phyloP scores from a whole-genome alignment of 1,140 invertebrate genomes.

The Polypedilum vanderplanki region DNA sequence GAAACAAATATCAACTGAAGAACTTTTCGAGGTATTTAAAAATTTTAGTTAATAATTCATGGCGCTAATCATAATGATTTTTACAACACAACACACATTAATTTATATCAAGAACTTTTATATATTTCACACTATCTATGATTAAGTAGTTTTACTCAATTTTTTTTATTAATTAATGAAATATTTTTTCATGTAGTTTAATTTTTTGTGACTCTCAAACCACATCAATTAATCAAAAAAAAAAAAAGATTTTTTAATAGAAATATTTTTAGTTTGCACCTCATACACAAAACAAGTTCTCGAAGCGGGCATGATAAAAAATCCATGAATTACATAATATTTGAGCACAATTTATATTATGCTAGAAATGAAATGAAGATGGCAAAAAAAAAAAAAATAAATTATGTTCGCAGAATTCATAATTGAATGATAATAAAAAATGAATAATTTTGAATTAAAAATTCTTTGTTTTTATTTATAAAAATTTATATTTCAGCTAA shows the following conservation, averaged over 20 bases:
- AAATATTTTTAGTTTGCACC: slow-evolving; percentile 2
- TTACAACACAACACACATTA: neutral
- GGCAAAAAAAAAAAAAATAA: neutral
- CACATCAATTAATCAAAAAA: neutral
- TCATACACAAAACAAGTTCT: neutral
- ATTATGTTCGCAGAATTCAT: slow-evolving; percentile 12
- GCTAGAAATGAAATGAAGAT: neutral
- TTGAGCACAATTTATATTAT: neutral
- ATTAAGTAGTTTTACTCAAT: neutral
- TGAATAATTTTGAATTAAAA: slow-evolving; percentile 1
- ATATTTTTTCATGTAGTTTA: neutral
- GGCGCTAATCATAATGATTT: neutral
- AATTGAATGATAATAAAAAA: neutral
- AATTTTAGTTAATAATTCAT: neutral
- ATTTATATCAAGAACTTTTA: neutral
- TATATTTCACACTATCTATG: neutral
- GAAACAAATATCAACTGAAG: neutral
- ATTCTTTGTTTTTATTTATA: neutral
- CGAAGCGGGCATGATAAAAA: neutral
- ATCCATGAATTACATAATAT: neutral
- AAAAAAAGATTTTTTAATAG: slow-evolving; percentile 2
- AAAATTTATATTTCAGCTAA: no score
- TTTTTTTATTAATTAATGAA: neutral
- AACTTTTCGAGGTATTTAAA: neutral
- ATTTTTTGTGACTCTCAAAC: neutral